Conservation (phyloP, 2,113 vertebrate species). For the Erythrocercus mccallii region DNA sequence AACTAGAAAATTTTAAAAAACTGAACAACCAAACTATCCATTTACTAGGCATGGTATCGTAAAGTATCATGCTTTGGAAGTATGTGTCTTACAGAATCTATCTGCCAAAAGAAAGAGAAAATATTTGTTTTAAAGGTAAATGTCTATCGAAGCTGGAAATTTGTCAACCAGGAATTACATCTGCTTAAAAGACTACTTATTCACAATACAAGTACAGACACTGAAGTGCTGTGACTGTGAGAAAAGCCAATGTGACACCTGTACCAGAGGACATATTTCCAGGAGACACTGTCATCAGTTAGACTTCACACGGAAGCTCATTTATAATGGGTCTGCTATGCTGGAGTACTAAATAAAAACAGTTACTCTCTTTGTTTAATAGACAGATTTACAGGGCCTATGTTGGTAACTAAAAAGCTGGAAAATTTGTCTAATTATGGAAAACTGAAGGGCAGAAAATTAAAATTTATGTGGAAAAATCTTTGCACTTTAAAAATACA, state of each 20-base stretch:
- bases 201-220: neutral
- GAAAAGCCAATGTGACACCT: neutral
- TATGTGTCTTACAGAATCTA: neutral
- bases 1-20: neutral
- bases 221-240: fast-evolving
- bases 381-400: neutral
- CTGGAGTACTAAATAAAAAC: neutral
- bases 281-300: neutral
- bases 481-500: neutral
- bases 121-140: neutral
- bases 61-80: neutral
- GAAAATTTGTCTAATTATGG: neutral
- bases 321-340: neutral
- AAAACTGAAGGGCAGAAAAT: neutral
- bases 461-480: neutral
- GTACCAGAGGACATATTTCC: neutral
- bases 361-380: neutral
- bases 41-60: neutral
- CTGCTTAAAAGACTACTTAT: neutral
- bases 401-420: neutral
- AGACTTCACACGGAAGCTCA: neutral
- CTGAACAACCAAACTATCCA: neutral
- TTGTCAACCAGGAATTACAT: neutral
- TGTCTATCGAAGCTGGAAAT: neutral
- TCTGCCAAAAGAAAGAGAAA: neutral